Evolutionary conservation across 2,888 invertebrate genomes (phyloP).

Genomic region (Thereva nobilitata): DNA sequence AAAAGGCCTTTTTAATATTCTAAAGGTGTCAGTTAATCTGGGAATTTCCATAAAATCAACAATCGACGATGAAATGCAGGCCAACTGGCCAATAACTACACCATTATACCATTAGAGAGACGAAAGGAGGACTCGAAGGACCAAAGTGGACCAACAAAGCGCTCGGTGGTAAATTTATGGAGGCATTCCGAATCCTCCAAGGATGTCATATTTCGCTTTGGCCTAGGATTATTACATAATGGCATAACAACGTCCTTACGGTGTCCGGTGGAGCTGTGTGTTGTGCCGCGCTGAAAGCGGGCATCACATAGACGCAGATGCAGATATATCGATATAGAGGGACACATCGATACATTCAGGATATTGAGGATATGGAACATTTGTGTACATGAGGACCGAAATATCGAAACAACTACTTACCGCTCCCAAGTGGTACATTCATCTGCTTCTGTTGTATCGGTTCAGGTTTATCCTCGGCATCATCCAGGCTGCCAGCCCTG

Average conservation of each 20-base stretch:
- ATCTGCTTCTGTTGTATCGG: constrained; percentile 48
- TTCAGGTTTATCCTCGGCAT: constrained; percentile 51
- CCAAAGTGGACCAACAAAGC: constrained; percentile 36
- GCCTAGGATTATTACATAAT: constrained; percentile 42
- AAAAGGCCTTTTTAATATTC: constrained; percentile 33
- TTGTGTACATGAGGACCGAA: background rate
- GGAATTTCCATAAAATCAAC: constrained; percentile 39
- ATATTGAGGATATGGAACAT: too few species aligned
- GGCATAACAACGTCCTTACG: constrained; percentile 40
- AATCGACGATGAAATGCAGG: constrained; percentile 39
- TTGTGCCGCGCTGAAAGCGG: constrained; percentile 37
- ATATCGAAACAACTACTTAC: constrained; percentile 52
- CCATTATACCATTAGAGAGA: too few species aligned
- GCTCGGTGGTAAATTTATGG: constrained; percentile 40
- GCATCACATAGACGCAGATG: constrained; percentile 21
- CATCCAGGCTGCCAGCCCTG: constrained; percentile 46
- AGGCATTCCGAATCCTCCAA: constrained; percentile 41
- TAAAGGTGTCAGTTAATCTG: constrained; percentile 35
- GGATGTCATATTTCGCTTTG: constrained; percentile 42
- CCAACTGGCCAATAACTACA: constrained; percentile 27
- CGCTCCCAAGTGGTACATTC: constrained; percentile 58
- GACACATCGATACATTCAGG: constrained; percentile 24
- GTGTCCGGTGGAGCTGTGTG: constrained; percentile 15
- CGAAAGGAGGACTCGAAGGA: constrained; percentile 8
- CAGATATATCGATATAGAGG: background rate